A percentile compares a stretch with the other conserved stretches of the same genome.
These are phyloP conservation scores for Poicephalus meyeri DNA, from an alignment of 2,113 vertebrate species.

Conservation along the genomic window DNA sequence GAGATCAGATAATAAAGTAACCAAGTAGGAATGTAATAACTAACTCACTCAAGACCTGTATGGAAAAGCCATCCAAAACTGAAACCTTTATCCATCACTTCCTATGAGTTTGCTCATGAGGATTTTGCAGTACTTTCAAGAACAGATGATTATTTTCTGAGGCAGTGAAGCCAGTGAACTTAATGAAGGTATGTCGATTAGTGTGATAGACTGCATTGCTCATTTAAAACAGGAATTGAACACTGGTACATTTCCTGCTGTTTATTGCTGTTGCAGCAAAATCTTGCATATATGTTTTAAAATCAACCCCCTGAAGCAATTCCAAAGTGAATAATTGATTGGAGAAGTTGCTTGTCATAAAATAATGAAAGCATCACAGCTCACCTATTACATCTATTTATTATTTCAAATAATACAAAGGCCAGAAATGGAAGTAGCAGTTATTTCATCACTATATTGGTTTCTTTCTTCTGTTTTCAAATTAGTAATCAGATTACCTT, in stretches of 20 bases:
- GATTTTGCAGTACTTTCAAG: background rate
- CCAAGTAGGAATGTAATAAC: fast-evolving
- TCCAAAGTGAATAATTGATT: constrained; percentile 54
- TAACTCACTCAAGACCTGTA: background rate
- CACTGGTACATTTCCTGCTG: background rate
- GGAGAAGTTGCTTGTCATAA: constrained; percentile 35
- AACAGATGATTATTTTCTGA: background rate
- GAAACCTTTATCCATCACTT: background rate
- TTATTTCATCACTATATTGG: constrained; percentile 38
- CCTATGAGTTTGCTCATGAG: background rate
- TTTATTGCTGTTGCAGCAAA: background rate
- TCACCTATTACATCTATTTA: constrained; percentile 50
- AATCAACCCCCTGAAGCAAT: constrained; percentile 17
- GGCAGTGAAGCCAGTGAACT: background rate
- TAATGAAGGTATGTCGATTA: constrained; percentile 42
- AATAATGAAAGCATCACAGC: constrained; percentile 54
- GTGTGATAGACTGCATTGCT: constrained; percentile 18
- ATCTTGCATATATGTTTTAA: background rate
- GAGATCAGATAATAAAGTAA: background rate
- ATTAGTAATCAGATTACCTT: constrained; percentile 52
- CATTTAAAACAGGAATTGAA: constrained; percentile 28
- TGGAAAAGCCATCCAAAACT: background rate
- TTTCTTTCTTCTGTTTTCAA: constrained; percentile 55
- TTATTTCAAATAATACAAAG: constrained; percentile 1
- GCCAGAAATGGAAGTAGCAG: background rate